Evolutionary conservation across 2,797 vertebrate species (phyloP).

Genomic region (Characodon lateralis): DNA sequence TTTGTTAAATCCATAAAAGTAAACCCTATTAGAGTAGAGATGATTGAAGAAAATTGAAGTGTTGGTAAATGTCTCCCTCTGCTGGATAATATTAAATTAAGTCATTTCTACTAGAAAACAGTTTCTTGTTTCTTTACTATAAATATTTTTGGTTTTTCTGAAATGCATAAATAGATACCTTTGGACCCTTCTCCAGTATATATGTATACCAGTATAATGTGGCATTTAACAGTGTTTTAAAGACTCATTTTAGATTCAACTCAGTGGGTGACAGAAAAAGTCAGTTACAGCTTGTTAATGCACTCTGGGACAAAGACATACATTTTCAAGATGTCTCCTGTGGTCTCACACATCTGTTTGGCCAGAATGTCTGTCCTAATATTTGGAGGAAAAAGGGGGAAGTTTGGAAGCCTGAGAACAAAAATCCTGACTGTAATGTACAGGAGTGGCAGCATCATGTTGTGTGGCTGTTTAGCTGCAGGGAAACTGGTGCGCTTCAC

Average conservation of each 20-base stretch:
- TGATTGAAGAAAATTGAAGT: not conserved
- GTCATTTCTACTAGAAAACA: not conserved
- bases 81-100: slow-evolving; percentile 24
- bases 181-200: not conserved
- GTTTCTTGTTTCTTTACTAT: not conserved
- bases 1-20: not conserved
- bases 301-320: no score
- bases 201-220: no score
- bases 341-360: no score
- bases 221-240: no score
- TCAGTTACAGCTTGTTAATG: no score
- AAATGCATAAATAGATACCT: not conserved
- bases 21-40: not conserved
- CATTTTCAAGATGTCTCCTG: no score
- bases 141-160: not conserved
- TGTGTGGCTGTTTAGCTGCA: not conserved
- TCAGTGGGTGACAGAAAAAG: not conserved
- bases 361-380: no score
- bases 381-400: no score
- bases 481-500: not conserved
- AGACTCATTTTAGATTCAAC: no score
- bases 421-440: no score
- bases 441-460: not conserved
- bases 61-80: slow-evolving; percentile 51
- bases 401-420: no score